Evolutionary conservation across 2,797 vertebrate species (phyloP), one percentile per base, ranked within the genome.

Genomic region (Oceanodroma leucorhoa): DNA sequence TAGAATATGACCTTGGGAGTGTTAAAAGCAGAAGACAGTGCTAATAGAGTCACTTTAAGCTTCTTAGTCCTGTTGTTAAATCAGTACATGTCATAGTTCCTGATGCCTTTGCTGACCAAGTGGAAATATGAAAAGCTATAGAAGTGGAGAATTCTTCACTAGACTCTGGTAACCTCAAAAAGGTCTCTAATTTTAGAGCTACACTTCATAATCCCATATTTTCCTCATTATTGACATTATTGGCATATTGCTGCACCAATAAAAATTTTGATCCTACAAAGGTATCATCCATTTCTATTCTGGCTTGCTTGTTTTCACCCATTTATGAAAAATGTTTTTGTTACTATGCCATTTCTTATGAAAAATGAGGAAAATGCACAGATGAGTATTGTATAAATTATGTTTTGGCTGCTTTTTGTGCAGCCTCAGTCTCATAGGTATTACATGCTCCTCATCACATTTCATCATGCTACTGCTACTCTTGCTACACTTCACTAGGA

Each of bases 401-500:
- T 15, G 2, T 61, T 38, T 66, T 9, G 4, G 6, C 3, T 34
- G 22, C 9, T 11, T 66, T 86, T 82, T 50, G 5, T 60, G 15
- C 29, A 38, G 5, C 5, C 2, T 45, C 30, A n/a, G 2, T 61
- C 11, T 57, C 26, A 57, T 4, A 38, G 11, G 10, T 11, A 32
- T 55, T 26, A 22, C 6, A 46, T 34, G 1, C 0, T 22, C 10
- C 1, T 20, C 17, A n/a, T 17, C 8, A 24, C 24, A 45, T 48
- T 60, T 58, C 24, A 38, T 51, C 45, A 40, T 51, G 30, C 8
- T 55, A 8, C 51, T 30, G 10, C 19, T 55, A 46, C 16, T 64
- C 24, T 58, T 91, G 36, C 40, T 18, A 77, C 15, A 65, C 14
- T 12, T 90, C n/a, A 32, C 21, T 40, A 51, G 0, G 1, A 46